Evolutionary conservation across 2,797 vertebrate species (phyloP), one percentile per base, ranked within the genome.

Genomic region (Platalea minor): DNA sequence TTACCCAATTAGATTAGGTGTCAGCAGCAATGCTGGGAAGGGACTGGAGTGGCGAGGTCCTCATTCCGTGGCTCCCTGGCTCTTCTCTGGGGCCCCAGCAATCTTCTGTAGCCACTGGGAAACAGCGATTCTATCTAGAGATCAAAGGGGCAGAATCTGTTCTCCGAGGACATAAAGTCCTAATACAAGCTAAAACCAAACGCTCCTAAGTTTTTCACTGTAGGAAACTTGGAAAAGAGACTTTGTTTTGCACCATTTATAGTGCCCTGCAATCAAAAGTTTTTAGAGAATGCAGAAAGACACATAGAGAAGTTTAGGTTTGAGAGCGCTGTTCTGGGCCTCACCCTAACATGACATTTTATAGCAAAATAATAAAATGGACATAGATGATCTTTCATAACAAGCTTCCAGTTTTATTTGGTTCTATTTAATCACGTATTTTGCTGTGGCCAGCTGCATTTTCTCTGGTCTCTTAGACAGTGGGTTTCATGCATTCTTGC

Each of bases 401-500:
- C 28, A 94, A 93, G 18, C 31, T 93, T 91, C 35, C 48, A 57
- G 67, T 93, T 96, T 91, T 89, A 73, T 85, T 94, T 86, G 18
- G 28, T 93, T 82, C 64, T 74, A 19, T 73, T 93, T 84, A 91
- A 84, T 91, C 28, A 88, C 0, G 3, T 57, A 76, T 88, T 93
- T 88, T 92, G 16, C 69, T 87, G 57, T 46, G 61, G 51, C 70
- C 41, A 76, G 87, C 43, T 87, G 61, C 80, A 75, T 95, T 90
- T 78, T 82, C 91, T 93, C 85, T 72, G 43, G 56, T 90, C 54
- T 87, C 89, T 93, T 29, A 89, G 73, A 86, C 89, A 92, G 94
- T 54, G 82, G 84, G 82, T 77, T 91, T 93, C 80, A 95, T 93
- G 88, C 94, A 96, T 97, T 96, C 95, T 93, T 96, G 96, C 96